Percentiles rank a stretch among this genome's conserved stretches.
Conservation (phyloP, 1,140 invertebrate genomes). For the Eumaeus atala region DNA sequence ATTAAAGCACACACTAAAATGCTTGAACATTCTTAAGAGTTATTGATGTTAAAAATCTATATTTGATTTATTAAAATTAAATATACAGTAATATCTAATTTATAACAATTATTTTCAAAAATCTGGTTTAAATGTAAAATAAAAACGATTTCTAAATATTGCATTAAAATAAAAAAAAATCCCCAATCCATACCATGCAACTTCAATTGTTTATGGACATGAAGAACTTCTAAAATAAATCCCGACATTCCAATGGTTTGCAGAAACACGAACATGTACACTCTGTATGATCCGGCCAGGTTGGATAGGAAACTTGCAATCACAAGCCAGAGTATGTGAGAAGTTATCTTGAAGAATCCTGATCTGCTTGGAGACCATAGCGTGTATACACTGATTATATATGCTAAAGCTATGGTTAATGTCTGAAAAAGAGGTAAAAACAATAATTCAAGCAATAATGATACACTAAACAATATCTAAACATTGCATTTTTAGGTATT, state of each 20-base stretch:
- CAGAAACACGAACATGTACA: slow-evolving; percentile 75
- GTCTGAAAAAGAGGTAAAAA: slow-evolving; percentile 54
- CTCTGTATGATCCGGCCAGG: slow-evolving; percentile 75
- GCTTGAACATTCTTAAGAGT: too few species aligned
- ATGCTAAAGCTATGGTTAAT: slow-evolving; percentile 55
- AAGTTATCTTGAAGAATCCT: slow-evolving; percentile 73
- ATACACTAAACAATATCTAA: too few species aligned
- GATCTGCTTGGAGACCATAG: slow-evolving; percentile 78
- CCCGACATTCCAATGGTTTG: slow-evolving; percentile 57
- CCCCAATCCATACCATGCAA: slow-evolving; percentile 34
- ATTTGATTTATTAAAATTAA: too few species aligned
- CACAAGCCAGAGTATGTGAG: slow-evolving; percentile 78
- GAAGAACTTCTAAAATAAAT: slow-evolving; percentile 56
- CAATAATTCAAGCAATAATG: too few species aligned
- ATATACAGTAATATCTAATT: too few species aligned
- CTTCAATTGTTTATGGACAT: slow-evolving; percentile 52
- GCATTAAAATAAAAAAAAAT: too few species aligned
- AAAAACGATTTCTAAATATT: too few species aligned
- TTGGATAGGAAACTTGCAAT: slow-evolving; percentile 77
- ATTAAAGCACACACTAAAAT: too few species aligned
- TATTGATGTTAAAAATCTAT: too few species aligned
- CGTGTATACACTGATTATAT: slow-evolving; percentile 60
- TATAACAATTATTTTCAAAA: too few species aligned
- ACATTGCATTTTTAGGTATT: too few species aligned
- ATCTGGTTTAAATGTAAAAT: too few species aligned